Base-by-base conservation (phyloP, 2,888 invertebrate species). In the Lacanobia wlatinum region DNA sequence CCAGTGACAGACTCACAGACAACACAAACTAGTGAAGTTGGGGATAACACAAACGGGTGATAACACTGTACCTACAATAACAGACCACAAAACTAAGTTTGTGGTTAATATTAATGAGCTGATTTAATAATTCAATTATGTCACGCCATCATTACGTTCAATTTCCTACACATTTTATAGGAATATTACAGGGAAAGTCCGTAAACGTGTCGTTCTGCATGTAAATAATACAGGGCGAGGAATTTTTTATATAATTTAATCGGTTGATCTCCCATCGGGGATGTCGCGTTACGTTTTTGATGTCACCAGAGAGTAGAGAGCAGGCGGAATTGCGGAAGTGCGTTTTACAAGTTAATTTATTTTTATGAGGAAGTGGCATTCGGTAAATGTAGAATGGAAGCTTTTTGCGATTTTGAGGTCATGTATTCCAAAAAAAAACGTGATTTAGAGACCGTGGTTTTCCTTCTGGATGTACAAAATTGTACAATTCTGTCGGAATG, bases 351-450 rank as follows among this genome's bases (percentile, higher is more conserved):
- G 65, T 59, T 66, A 76, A 79, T 79, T 71, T 52, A 63, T 71
- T 71, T 78, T 80, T 76, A 81, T 76, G 65, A 76, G 78, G 78
- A 79, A 76, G 59, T 58, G 53, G 55, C 59, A 60, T 63, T 63
- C 46, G 52, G 65, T 52, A 50, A 66, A 65, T 70, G 53, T 46
- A 46, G 38, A 60, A 74, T 53, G 50, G 63, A 63, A 64, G 40
- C 18, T 55, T 46, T 66, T 60, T 71, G 58, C 53, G 71, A 71
- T 63, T 76, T 50, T 52, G 23, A 70, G 12, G 18, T 55, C 58
- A 59, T 70, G 18, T 8, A 64, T 70, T 64, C 12, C 10, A 9
- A 5, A 63, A 78, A 73, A 78, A 61, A 75, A 59, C 18, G 43
- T 43, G n/a, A 80, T 62, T 48, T 2, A 60, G 48, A 40, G 21